A percentile compares a stretch with the other conserved stretches of the same genome.
Evolutionary conservation across 2,888 invertebrate genomes (phyloP).

Genomic region (Tholera decimalis): DNA sequence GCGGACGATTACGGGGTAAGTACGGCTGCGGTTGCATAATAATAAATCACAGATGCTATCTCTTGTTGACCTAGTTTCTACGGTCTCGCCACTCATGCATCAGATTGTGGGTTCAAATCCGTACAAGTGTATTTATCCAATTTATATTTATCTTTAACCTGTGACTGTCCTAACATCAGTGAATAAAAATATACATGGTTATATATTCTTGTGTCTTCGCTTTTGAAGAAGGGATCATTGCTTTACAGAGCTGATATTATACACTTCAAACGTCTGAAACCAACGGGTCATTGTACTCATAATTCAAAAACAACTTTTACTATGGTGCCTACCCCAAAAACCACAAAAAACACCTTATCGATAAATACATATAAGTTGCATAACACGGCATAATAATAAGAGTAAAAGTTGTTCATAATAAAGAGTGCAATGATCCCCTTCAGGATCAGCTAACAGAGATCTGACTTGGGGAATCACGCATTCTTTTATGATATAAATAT

Average conservation of each 20-base stretch:
- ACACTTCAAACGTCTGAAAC: neutral
- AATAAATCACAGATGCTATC: neutral
- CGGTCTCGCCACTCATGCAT: neutral
- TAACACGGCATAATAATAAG: neutral
- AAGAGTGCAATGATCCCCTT: neutral
- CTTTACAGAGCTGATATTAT: no score
- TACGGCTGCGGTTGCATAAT: neutral
- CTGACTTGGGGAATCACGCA: no score
- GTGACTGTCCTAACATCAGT: neutral
- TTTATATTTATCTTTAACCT: neutral
- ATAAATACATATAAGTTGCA: neutral
- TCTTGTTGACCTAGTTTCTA: neutral
- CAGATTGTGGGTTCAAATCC: neutral
- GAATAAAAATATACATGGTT: neutral
- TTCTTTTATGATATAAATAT: no score
- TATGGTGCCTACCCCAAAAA: neutral
- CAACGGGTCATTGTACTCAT: neutral
- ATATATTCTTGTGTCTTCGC: neutral
- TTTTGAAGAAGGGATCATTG: neutral
- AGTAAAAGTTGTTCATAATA: neutral
- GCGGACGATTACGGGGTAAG: constrained; percentile 3
- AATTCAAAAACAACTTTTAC: constrained; percentile 2
- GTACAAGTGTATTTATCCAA: neutral
- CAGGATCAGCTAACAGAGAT: neutral
- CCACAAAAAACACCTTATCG: neutral